phyloP scores from a whole-genome alignment of 2,113 vertebrate genomes.

The Psammodynastes pulverulentus region DNA sequence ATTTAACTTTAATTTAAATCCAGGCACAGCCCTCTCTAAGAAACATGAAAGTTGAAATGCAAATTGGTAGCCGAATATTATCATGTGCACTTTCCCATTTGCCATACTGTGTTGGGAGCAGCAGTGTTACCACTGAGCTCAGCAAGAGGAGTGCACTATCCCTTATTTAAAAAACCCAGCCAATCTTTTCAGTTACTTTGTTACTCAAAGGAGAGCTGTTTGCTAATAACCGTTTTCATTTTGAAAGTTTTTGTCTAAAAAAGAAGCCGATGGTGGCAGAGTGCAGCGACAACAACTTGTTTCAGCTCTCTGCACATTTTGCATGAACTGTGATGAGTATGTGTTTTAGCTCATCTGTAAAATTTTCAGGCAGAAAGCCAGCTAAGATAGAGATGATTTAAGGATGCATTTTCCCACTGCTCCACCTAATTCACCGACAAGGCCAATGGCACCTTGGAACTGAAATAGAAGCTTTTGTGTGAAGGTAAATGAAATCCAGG shows the following conservation, averaged over 20 bases:
- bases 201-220: neutral
- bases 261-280: constrained; percentile 45
- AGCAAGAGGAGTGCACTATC: neutral
- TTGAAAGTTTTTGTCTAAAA: constrained; percentile 37
- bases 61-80: neutral
- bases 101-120: neutral
- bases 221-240: constrained; percentile 38
- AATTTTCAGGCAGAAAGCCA: constrained; percentile 50
- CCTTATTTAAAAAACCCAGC: neutral
- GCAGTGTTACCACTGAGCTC: neutral
- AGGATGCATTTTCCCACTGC: constrained; percentile 56
- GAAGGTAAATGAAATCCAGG: constrained; percentile 30
- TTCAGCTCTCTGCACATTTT: constrained; percentile 53
- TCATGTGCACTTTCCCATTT: neutral
- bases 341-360: constrained; percentile 51
- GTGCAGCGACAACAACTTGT: constrained; percentile 40
- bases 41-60: neutral
- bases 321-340: constrained; percentile 49
- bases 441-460: constrained; percentile 63
- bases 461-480: constrained; percentile 65
- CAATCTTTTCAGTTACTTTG: constrained; percentile 5
- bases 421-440: constrained; percentile 51
- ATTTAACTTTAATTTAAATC: neutral
- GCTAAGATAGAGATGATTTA: constrained; percentile 59
- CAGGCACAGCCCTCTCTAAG: neutral